phyloP scores from a whole-genome alignment of 92 coral and sea anemone genomes.

The Parazoanthus atlanticus region DNA sequence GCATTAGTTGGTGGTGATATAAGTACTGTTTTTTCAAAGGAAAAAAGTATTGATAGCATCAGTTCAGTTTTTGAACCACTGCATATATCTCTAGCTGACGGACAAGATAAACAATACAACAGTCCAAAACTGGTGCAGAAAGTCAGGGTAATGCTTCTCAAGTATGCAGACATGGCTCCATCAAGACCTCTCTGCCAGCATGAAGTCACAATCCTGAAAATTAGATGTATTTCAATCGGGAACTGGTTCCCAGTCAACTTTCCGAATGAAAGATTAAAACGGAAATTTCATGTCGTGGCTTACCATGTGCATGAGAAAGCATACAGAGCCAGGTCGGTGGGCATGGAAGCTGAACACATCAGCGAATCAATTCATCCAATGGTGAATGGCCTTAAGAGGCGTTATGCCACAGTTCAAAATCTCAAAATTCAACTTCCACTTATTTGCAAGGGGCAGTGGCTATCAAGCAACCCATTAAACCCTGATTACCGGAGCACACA shows the following conservation, averaged over 20 bases:
- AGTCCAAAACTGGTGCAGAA: no score
- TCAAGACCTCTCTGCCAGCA: not conserved
- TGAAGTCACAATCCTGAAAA: not conserved
- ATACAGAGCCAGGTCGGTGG: not conserved
- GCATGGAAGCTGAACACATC: conserved; percentile 44
- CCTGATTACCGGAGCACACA: not conserved
- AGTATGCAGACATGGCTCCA: not conserved
- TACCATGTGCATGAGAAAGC: conserved; percentile 16
- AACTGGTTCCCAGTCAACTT: conserved; percentile 31
- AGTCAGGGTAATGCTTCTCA: no score
- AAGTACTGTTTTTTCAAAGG: not conserved
- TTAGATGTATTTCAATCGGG: not conserved
- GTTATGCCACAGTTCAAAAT: conserved; percentile 32
- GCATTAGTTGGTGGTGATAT: not conserved
- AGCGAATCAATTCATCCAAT: conserved; percentile 48
- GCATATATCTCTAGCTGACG: not conserved
- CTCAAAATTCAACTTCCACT: conserved; percentile 35
- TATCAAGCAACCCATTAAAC: not conserved
- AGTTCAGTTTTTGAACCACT: not conserved
- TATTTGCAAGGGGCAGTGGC: conserved; percentile 17
- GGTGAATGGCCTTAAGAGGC: conserved; percentile 15
- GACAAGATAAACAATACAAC: no score
- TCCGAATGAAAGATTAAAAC: conserved; percentile 8
- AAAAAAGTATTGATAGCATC: not conserved
- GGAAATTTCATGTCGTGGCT: not conserved